These are phyloP conservation scores for Pachypanchax playfairii DNA, from an alignment of 2,113 vertebrate genomes.

Conservation along the genomic window DNA sequence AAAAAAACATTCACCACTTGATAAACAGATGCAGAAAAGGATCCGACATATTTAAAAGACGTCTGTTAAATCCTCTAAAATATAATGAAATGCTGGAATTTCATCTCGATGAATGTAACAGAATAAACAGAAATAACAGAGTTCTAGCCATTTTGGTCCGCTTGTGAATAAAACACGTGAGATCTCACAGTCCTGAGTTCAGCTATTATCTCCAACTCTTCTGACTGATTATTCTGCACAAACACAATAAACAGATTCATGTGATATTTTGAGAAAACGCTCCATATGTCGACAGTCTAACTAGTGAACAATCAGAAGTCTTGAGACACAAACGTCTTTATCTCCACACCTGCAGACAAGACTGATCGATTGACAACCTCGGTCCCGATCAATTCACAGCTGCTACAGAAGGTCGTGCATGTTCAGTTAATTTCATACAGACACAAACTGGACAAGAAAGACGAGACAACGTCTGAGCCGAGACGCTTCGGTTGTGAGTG, in stretches of 20 bases:
- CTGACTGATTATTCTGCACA: background rate
- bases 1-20: no score
- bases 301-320: conserved; percentile 41
- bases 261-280: background rate
- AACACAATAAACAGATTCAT: background rate
- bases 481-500: conserved; percentile 35
- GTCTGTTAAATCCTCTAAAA: no score
- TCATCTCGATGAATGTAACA: no score
- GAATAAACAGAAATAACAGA: no score
- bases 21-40: no score
- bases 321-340: conserved; percentile 66
- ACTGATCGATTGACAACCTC: conserved; percentile 73
- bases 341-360: conserved; percentile 61
- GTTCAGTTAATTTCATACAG: conserved; percentile 6
- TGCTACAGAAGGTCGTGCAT: conserved; percentile 56
- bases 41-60: no score
- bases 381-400: conserved; percentile 59
- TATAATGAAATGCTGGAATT: no score
- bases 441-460: no score
- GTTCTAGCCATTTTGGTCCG: no score
- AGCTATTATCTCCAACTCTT: background rate
- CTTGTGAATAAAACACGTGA: no score
- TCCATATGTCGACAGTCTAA: no score
- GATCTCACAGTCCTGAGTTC: background rate
- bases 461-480: no score